These are phyloP conservation scores for Phodopus roborovskii DNA, from an alignment of 2,113 vertebrate species.

Conservation along the genomic window DNA sequence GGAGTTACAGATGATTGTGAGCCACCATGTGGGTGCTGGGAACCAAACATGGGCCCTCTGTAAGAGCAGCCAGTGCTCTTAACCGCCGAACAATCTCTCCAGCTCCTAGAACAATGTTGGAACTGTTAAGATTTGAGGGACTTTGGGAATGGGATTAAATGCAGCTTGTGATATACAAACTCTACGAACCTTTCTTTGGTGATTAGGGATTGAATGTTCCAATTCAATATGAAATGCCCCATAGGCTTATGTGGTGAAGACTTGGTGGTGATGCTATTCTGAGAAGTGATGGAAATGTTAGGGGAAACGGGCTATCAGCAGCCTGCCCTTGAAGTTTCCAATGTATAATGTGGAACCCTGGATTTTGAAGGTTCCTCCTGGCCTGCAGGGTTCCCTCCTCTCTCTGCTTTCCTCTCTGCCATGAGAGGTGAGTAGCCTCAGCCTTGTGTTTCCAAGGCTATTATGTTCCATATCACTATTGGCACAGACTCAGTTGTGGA, in stretches of 20 bases:
- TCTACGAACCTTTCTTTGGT: not conserved
- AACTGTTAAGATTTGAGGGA: not conserved
- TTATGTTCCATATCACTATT: not conserved
- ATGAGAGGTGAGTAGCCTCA: not conserved
- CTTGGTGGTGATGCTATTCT: not conserved
- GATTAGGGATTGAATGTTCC: not conserved
- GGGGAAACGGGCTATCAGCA: not conserved
- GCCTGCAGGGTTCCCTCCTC: too few relatives aligned
- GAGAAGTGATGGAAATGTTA: not conserved
- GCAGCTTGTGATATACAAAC: not conserved
- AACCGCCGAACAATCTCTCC: not conserved
- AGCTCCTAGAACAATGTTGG: not conserved
- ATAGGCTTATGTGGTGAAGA: not conserved
- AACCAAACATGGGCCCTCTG: not conserved
- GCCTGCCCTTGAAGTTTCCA: not conserved
- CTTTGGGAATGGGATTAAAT: not conserved
- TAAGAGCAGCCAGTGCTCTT: not conserved
- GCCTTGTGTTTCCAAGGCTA: not conserved
- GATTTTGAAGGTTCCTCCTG: not conserved
- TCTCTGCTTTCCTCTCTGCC: not conserved
- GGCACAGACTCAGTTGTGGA: not conserved
- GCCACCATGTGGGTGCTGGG: not conserved
- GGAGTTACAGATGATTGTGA: not conserved
- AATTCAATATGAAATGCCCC: not conserved
- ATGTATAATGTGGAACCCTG: not conserved